phyloP scores from a whole-genome alignment of 2,797 vertebrate species.

The Phoebastria nigripes region DNA sequence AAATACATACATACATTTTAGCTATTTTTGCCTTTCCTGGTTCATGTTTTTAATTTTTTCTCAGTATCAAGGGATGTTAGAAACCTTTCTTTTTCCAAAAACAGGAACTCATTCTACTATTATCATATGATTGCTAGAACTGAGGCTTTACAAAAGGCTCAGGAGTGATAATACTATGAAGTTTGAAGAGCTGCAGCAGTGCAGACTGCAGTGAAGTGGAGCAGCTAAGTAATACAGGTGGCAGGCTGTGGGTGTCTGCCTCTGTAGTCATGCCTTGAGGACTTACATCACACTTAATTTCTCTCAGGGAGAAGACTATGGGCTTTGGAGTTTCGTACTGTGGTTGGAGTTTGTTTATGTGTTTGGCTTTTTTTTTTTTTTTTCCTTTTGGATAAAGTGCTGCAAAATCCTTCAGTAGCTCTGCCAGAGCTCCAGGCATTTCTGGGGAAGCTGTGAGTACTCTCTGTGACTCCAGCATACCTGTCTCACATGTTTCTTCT shows the following conservation, averaged over 20 bases:
- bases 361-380: background rate
- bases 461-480: background rate
- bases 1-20: background rate
- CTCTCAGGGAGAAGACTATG: constrained; percentile 5
- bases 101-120: background rate
- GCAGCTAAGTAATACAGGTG: background rate
- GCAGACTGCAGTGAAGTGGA: background rate
- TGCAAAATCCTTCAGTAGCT: background rate
- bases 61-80: background rate
- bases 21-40: background rate
- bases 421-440: background rate
- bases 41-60: background rate
- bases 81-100: background rate
- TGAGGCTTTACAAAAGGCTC: background rate
- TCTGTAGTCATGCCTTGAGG: background rate
- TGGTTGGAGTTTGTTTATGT: background rate
- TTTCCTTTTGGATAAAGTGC: background rate
- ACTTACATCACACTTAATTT: background rate
- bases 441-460: background rate
- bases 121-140: background rate
- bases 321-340: background rate
- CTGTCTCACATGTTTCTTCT: background rate
- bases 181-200: background rate
- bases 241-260: background rate
- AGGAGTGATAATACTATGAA: background rate